Conservation (phyloP, 2,113 vertebrate species). For the Nanorana parkeri region DNA sequence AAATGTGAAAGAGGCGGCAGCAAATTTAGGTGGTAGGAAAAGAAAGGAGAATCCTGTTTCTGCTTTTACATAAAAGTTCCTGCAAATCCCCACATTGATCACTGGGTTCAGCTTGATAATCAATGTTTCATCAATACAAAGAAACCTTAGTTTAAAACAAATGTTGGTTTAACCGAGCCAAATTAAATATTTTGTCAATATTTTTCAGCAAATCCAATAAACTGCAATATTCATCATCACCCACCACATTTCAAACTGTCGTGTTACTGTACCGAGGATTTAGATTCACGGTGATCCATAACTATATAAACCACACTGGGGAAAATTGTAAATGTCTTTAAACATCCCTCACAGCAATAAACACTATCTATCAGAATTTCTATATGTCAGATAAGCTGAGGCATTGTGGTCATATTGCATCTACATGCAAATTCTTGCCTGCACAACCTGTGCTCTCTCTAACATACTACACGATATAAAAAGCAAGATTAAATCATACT, state of each 20-base stretch:
- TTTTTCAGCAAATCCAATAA: constrained; percentile 7
- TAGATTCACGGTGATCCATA: constrained; percentile 7
- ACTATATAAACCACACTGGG: constrained; percentile 25
- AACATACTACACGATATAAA: constrained; percentile 14
- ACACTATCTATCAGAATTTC: constrained; percentile 24
- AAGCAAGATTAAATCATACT: constrained; percentile 1
- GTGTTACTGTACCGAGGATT: constrained; percentile 15
- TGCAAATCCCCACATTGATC: no score
- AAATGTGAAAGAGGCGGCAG: no score
- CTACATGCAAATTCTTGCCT: constrained; percentile 9
- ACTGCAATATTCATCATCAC: constrained; percentile 22
- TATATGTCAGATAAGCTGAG: constrained; percentile 16
- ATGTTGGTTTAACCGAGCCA: constrained; percentile 12
- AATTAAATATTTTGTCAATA: constrained; percentile 1
- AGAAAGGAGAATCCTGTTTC: no score
- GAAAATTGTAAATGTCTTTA: constrained; percentile 15
- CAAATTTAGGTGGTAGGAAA: no score
- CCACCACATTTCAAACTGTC: constrained; percentile 26
- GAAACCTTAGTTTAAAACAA: constrained; percentile 5
- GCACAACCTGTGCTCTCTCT: constrained; percentile 1
- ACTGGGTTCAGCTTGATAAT: no score
- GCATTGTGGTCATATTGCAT: constrained; percentile 1
- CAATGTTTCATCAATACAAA: background rate
- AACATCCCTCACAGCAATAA: constrained; percentile 10
- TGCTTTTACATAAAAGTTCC: no score